Evolutionary conservation across 2,888 invertebrate genomes (phyloP).

Genomic region (Drosophila anomelani): DNA sequence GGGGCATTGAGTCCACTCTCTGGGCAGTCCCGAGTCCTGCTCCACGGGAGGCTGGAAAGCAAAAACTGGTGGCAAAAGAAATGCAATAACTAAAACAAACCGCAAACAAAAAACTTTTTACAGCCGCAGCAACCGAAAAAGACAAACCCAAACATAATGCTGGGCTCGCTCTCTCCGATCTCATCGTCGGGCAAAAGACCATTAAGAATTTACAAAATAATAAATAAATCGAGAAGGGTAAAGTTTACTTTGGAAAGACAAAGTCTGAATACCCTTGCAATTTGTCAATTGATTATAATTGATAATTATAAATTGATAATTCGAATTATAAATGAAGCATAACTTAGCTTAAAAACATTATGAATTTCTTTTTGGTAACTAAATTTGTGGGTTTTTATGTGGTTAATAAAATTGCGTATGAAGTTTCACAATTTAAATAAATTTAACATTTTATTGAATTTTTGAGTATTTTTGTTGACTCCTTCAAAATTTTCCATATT

Average conservation of each 20-base stretch:
- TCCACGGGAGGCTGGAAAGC: constrained; percentile 2
- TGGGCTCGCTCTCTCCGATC: neutral
- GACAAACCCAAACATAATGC: constrained; percentile 4
- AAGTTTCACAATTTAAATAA: too few relatives aligned
- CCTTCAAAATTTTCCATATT: too few relatives aligned
- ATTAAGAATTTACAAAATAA: constrained; percentile 2
- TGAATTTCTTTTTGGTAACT: too few relatives aligned
- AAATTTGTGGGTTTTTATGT: too few relatives aligned
- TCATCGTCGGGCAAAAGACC: neutral
- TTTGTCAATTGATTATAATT: neutral
- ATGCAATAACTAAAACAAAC: constrained; percentile 57
- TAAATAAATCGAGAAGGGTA: neutral
- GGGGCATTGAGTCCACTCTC: neutral
- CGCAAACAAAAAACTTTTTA: constrained; percentile 41
- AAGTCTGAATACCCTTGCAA: neutral
- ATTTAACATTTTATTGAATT: too few relatives aligned
- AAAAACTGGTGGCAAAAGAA: constrained; percentile 44
- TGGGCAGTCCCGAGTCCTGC: neutral
- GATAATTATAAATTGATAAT: too few relatives aligned
- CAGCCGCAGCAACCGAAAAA: constrained; percentile 20
- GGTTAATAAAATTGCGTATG: too few relatives aligned
- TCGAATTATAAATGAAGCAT: too few relatives aligned
- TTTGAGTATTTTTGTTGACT: too few relatives aligned
- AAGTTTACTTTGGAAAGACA: neutral
- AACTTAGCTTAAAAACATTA: too few relatives aligned